phyloP scores from a whole-genome alignment of 2,888 invertebrate genomes.

The Aleiodes leptofemur region DNA sequence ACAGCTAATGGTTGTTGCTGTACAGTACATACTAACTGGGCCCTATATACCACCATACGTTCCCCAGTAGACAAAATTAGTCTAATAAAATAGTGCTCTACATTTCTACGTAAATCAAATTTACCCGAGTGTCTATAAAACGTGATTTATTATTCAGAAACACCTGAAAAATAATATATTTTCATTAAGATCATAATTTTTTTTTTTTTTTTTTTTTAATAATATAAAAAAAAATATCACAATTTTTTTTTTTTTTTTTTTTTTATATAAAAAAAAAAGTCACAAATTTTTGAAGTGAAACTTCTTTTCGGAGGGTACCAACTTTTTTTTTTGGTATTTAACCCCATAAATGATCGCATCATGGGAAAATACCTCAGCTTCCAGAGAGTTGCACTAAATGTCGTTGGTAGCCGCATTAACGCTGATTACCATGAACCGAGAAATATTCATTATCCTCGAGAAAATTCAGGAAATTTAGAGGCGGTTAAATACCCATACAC shows the following conservation, averaged over 20 bases:
- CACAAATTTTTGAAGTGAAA: too few species aligned
- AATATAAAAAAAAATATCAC: too few species aligned
- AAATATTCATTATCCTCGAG: constrained; percentile 51
- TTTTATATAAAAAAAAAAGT: too few species aligned
- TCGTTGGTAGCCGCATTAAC: constrained; percentile 13
- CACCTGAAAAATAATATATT: too few species aligned
- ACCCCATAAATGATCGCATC: background rate
- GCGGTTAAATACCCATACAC: background rate
- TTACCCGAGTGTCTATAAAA: constrained; percentile 26
- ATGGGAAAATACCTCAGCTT: background rate
- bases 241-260: too few species aligned
- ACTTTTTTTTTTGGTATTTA: too few species aligned
- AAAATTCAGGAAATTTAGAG: constrained; percentile 51
- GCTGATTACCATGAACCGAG: constrained; percentile 43
- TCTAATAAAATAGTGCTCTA: constrained; percentile 3
- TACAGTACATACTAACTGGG: constrained; percentile 72
- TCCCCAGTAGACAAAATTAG: constrained; percentile 67
- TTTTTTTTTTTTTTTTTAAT: too few species aligned
- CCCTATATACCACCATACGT: constrained; percentile 73
- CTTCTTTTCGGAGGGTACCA: too few species aligned
- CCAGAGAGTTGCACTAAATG: background rate
- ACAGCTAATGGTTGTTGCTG: constrained; percentile 73
- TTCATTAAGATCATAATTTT: too few species aligned
- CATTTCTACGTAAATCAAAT: constrained; percentile 20
- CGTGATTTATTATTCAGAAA: constrained; percentile 1